Base-by-base conservation (phyloP, 1,140 invertebrate species). In the Ceratitis capitata region DNA sequence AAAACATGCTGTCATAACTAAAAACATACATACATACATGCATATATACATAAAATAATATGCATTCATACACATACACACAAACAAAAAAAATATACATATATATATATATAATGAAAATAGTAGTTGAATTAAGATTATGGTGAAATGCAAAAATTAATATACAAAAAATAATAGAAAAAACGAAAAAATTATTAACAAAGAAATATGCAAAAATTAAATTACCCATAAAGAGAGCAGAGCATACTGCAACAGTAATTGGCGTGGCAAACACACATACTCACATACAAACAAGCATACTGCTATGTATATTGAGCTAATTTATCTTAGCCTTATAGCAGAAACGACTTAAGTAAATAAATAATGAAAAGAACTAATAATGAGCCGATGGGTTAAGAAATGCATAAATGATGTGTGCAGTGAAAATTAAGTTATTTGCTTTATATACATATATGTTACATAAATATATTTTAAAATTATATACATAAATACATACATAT, bases 101-200 rank as follows among this genome's bases (percentile, higher is more conserved):
- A 56, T 56, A 56, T 7, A 56, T 56, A 56, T 7, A n/a, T 56
- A 61, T 61, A 61, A 26, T 29, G 29, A 19, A 19, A 39, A 19
- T 35, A 69, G 61, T 39, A 69, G 32, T 39, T 39, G 12, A 69
- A 69, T 35, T 69, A 69, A 69, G 61, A 69, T 69, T 69, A n/a
- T n/a, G 58, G 29, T 14, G 14, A 61, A 29, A 61, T 23, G 23
- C 14, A 61, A 32, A 61, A 61, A 19, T 1, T 35, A 69, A 58
- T 35, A 61, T n/a, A n/a, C n/a, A 16, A 61, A 10, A 61, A 61
- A 26, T 2, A 1, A 61, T 3, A 3, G 29, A 69, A 39, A 35
- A 69, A 69, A 69, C 19, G 61, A 29, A 69, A 35, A 32, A 69
- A n/a, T 9, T 56, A 69, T 53, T 19, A 53, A 19, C 51, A 53